Evolutionary conservation across 2,888 invertebrate species (phyloP).

Genomic region (Drosophila leonis): DNA sequence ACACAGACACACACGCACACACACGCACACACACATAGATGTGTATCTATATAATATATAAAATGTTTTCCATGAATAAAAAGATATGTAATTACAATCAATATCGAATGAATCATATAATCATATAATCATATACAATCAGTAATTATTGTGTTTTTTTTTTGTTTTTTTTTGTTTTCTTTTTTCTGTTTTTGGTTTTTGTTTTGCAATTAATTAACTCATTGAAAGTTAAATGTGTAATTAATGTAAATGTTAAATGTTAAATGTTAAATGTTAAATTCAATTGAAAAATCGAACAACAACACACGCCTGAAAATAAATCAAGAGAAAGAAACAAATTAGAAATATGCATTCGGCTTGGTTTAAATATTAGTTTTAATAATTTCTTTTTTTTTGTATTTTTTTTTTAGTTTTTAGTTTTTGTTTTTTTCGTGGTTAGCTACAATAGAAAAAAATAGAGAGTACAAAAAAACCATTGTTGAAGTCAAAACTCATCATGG

Average conservation of each 20-base stretch:
- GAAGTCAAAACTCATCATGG: constrained; percentile 60
- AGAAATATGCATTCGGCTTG: constrained; percentile 59
- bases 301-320: constrained; percentile 79
- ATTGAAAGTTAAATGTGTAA: constrained; percentile 67
- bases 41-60: constrained; percentile 13
- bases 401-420: constrained; percentile 4
- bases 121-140: constrained; percentile 71
- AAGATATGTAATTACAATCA: constrained; percentile 70
- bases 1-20: constrained; percentile 1
- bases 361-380: constrained; percentile 14
- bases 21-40: constrained; percentile 6
- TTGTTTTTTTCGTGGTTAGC: constrained; percentile 38
- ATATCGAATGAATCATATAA: constrained; percentile 74
- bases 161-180: background rate
- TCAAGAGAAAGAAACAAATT: constrained; percentile 76
- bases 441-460: constrained; percentile 60
- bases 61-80: constrained; percentile 52
- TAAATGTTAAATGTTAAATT: constrained; percentile 73
- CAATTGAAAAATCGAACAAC: constrained; percentile 78
- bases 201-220: constrained; percentile 67
- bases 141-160: constrained; percentile 51
- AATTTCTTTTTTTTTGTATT: background rate
- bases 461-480: constrained; percentile 52
- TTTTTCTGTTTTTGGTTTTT: constrained; percentile 1
- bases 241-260: constrained; percentile 64